Evolutionary conservation across 2,797 vertebrate species (phyloP).

Genomic region (Odontamblyopus rebecca): DNA sequence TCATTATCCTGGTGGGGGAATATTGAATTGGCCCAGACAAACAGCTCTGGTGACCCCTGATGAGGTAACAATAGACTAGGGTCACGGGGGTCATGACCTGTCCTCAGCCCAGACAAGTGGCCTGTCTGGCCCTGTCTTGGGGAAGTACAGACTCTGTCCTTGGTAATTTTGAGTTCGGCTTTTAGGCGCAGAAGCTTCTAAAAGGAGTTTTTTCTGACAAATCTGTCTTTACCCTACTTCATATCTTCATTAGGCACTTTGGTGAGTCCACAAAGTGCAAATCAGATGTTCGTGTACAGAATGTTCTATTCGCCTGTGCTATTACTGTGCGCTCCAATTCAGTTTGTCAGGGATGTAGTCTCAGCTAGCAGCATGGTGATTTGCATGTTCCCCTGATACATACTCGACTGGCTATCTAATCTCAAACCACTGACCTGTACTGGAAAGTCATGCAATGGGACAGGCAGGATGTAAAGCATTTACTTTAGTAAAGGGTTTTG

Average conservation of each 20-base stretch:
- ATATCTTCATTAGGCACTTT: constrained; percentile 65
- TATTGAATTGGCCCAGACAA: constrained; percentile 76
- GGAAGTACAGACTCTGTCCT: constrained; percentile 58
- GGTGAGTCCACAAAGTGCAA: constrained; percentile 55
- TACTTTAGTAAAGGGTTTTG: constrained; percentile 47
- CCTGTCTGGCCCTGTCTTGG: constrained; percentile 65
- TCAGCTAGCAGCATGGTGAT: constrained; percentile 69
- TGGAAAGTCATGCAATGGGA: constrained; percentile 68
- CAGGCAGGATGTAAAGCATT: constrained; percentile 48
- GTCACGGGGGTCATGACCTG: constrained; percentile 67
- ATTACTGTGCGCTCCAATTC: constrained; percentile 71
- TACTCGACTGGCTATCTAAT: constrained; percentile 68
- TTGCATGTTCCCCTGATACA: constrained; percentile 77
- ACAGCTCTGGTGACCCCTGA: constrained; percentile 69
- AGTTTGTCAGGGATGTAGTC: constrained; percentile 68
- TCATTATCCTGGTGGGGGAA: constrained; percentile 67
- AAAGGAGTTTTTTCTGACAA: constrained; percentile 46
- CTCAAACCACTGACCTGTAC: constrained; percentile 67
- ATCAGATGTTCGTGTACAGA: constrained; percentile 68
- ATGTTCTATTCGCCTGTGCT: constrained; percentile 69
- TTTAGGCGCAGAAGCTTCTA: constrained; percentile 47
- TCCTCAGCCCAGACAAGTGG: constrained; percentile 70
- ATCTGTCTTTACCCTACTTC: constrained; percentile 62
- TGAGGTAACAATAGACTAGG: constrained; percentile 70
- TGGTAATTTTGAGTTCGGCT: constrained; percentile 47